Conservation (phyloP, 1,140 invertebrate genomes). For the Gryon sp. region DNA sequence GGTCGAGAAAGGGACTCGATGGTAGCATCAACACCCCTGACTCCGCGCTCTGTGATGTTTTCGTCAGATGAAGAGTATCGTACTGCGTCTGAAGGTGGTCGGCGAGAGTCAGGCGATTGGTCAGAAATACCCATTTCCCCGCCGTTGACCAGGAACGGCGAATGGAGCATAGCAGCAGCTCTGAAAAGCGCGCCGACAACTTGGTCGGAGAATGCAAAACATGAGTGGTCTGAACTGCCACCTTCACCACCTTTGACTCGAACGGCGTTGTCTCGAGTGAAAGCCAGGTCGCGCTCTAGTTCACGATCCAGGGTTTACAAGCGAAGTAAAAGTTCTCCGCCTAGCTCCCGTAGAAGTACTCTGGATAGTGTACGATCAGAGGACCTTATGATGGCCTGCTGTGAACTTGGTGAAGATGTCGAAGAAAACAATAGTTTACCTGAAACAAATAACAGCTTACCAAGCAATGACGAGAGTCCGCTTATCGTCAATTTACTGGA, state of each 20-base stretch:
- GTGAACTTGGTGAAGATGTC: conserved; percentile 78
- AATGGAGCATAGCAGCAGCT: conserved; percentile 75
- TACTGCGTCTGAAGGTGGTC: conserved; percentile 87
- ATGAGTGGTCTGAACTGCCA: conserved; percentile 81
- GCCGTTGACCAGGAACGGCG: conserved; percentile 74
- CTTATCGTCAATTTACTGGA: conserved; percentile 80
- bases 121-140: conserved; percentile 74
- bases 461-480: conserved; percentile 69
- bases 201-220: conserved; percentile 71
- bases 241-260: conserved; percentile 87
- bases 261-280: conserved; percentile 87
- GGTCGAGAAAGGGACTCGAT: conserved; percentile 72
- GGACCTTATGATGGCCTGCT: conserved; percentile 79
- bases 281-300: conserved; percentile 84
- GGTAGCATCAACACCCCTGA: conserved; percentile 83
- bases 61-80: conserved; percentile 92
- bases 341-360: conserved; percentile 83
- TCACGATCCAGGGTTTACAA: conserved; percentile 81
- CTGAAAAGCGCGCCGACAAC: conserved; percentile 67
- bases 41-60: conserved; percentile 84
- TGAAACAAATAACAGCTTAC: conserved; percentile 64
- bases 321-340: conserved; percentile 83
- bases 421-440: conserved; percentile 70
- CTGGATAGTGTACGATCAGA: conserved; percentile 84
- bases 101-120: conserved; percentile 77